phyloP scores from a whole-genome alignment of 1,140 invertebrate species.

The Pseudomyrmex gracilis region DNA sequence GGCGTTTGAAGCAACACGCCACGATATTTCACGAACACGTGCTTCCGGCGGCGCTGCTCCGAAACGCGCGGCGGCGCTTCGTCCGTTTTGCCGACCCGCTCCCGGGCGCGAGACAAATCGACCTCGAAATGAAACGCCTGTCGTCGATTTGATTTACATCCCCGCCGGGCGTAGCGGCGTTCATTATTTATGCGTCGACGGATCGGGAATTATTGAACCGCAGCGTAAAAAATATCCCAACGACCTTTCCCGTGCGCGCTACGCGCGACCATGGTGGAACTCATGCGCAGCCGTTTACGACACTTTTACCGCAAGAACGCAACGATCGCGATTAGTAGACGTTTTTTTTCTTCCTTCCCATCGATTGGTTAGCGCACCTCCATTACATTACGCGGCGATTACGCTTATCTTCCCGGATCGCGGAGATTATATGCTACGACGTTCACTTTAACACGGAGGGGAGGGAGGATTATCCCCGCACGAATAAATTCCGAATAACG shows the following conservation, averaged over 20 bases:
- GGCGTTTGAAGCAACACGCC: slow-evolving; percentile 71
- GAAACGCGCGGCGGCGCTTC: slow-evolving; percentile 57
- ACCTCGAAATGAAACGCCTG: slow-evolving; percentile 76
- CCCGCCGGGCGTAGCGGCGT: slow-evolving; percentile 50
- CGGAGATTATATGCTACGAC: neutral
- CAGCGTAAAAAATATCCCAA: slow-evolving; percentile 62
- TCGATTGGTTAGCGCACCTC: neutral
- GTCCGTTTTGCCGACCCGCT: slow-evolving; percentile 57
- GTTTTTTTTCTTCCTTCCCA: neutral
- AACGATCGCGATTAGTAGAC: slow-evolving; percentile 16
- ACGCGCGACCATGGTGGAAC: neutral
- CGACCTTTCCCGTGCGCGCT: slow-evolving; percentile 17
- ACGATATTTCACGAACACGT: slow-evolving; percentile 76
- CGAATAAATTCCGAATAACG: slow-evolving; percentile 13
- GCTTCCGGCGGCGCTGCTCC: slow-evolving; percentile 60
- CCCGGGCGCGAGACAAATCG: slow-evolving; percentile 73
- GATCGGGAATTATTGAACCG: slow-evolving; percentile 74
- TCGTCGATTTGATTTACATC: slow-evolving; percentile 75
- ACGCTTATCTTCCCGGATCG: neutral
- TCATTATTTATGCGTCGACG: slow-evolving; percentile 75
- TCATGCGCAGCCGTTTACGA: slow-evolving; percentile 17
- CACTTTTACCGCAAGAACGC: slow-evolving; percentile 29
- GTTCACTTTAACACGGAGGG: neutral
- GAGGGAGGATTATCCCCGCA: neutral
- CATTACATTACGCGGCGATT: slow-evolving; percentile 24